Conservation (phyloP, 2,113 vertebrate species). For the Recurvirostra avosetta region DNA sequence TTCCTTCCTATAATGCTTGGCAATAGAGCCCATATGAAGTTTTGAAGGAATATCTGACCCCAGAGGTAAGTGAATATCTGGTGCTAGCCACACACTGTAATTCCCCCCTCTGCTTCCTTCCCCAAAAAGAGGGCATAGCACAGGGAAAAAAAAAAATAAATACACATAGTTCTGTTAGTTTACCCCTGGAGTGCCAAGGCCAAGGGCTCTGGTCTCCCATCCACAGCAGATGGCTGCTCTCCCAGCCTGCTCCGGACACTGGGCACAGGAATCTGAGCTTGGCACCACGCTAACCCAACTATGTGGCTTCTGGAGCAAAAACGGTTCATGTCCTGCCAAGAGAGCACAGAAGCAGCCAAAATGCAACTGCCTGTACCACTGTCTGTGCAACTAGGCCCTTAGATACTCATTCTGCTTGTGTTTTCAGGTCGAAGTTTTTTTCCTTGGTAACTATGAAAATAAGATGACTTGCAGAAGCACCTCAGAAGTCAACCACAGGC, state of each 20-base stretch:
- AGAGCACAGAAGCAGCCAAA: conserved; percentile 11
- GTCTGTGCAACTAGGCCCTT: neutral
- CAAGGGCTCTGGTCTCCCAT: neutral
- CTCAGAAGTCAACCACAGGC: neutral
- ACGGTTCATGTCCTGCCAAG: neutral
- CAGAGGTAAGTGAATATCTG: neutral
- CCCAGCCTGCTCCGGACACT: neutral
- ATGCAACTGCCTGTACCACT: conserved; percentile 14
- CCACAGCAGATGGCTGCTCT: neutral
- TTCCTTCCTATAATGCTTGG: neutral
- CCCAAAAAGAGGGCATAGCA: neutral
- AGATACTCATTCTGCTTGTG: neutral
- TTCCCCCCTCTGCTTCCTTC: neutral
- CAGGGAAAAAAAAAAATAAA: neutral
- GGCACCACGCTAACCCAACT: neutral
- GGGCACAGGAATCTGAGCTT: neutral
- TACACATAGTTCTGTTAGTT: neutral
- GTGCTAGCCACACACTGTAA: neutral
- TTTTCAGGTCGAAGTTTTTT: neutral
- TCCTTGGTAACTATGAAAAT: neutral
- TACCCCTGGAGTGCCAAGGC: neutral
- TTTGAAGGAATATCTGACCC: neutral
- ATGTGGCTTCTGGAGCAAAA: conserved; percentile 43
- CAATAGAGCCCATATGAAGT: neutral
- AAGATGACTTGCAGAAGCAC: neutral